phyloP scores from a whole-genome alignment of 23 tunicate species.

The Trididemnum miniatum region DNA sequence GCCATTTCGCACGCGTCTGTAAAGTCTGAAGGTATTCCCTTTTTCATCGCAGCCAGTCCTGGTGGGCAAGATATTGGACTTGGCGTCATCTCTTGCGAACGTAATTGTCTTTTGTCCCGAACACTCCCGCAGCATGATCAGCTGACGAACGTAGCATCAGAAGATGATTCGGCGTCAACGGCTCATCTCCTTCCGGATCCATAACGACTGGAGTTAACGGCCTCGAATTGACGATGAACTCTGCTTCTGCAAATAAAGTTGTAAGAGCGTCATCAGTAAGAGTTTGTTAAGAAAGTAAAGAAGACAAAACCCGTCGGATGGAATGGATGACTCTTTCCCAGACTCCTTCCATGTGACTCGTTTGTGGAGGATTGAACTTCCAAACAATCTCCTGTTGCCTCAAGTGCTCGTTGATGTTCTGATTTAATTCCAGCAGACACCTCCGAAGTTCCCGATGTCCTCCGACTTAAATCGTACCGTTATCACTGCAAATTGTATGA shows the following conservation, averaged over 20 bases:
- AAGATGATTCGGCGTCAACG: conserved; percentile 7
- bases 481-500: conserved; percentile 4
- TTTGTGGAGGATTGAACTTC: background rate
- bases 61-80: background rate
- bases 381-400: background rate
- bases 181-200: background rate
- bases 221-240: conserved; percentile 2
- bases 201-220: conserved; percentile 13
- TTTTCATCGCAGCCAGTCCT: too few species aligned
- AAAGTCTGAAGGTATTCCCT: too few species aligned
- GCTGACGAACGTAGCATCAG: background rate
- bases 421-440: conserved; percentile 18
- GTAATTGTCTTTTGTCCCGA: conserved; percentile 18
- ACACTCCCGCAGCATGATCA: conserved; percentile 7
- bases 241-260: background rate
- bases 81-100: background rate
- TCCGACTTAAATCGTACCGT: conserved; percentile 25
- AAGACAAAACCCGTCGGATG: background rate
- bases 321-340: conserved; percentile 33
- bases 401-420: background rate
- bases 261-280: background rate
- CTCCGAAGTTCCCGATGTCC: conserved; percentile 13
- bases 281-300: background rate
- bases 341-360: conserved; percentile 15
- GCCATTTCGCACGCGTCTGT: too few species aligned